Percentiles rank a stretch among this genome's conserved stretches.
phyloP scores from a whole-genome alignment of 2,888 invertebrate species.

The Linyphia triangularis region DNA sequence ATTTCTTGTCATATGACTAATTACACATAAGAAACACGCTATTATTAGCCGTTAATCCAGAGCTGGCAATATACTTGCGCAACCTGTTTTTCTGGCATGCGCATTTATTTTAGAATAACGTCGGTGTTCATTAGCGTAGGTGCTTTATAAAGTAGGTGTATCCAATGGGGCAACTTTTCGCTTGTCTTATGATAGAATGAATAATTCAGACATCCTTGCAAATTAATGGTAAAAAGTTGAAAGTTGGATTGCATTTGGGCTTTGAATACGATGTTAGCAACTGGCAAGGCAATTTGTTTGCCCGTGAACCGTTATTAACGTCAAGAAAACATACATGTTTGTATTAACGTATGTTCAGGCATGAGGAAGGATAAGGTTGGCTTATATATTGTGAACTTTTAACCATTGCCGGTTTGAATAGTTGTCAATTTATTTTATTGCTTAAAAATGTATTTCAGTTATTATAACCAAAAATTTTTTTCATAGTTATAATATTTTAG shows the following conservation, averaged over 20 bases:
- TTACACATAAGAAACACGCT: conserved; percentile 20
- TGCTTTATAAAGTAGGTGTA: conserved; percentile 24
- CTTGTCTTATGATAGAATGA: background rate
- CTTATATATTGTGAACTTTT: too few species aligned
- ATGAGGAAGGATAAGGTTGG: too few species aligned
- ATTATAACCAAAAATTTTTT: too few species aligned
- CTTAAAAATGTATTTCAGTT: too few species aligned
- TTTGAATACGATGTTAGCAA: background rate
- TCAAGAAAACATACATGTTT: background rate
- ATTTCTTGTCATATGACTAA: conserved; percentile 23
- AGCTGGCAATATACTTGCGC: conserved; percentile 23
- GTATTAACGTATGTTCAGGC: background rate
- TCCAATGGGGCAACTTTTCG: background rate
- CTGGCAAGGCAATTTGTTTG: background rate
- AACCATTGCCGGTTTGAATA: too few species aligned
- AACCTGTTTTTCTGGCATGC: conserved; percentile 44
- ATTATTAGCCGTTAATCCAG: conserved; percentile 35
- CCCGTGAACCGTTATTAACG: background rate
- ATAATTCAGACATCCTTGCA: background rate
- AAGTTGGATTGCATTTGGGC: background rate
- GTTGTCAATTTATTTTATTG: too few species aligned
- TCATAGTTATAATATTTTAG: too few species aligned
- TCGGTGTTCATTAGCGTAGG: conserved; percentile 22
- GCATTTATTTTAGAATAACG: background rate
- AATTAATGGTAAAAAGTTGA: background rate